These are phyloP conservation scores for Ceyx melanurus DNA, from an alignment of 2,113 vertebrate genomes.

Conservation along the genomic window DNA sequence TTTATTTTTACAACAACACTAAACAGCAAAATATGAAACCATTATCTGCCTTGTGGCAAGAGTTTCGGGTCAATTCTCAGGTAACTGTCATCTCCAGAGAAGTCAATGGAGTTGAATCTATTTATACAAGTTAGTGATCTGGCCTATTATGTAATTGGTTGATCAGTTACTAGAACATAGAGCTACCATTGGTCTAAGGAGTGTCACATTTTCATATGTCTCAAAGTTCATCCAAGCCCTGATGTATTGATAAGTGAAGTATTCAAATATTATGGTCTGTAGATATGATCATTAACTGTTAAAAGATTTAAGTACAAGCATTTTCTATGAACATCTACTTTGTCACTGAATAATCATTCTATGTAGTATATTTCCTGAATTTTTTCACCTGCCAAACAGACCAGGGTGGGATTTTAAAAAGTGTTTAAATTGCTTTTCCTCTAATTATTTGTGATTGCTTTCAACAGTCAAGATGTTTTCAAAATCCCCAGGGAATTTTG, in stretches of 20 bases:
- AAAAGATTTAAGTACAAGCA: not conserved
- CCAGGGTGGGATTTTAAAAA: not conserved
- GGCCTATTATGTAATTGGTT: constrained; percentile 39
- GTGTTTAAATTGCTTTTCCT: not conserved
- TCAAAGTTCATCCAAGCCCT: constrained; percentile 69
- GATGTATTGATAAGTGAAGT: constrained; percentile 64
- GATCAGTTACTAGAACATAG: constrained; percentile 50
- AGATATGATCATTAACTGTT: constrained; percentile 52
- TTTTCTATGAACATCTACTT: not conserved
- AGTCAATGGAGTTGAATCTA: not conserved
- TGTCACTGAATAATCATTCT: not conserved
- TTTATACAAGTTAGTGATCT: not conserved
- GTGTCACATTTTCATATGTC: constrained; percentile 35
- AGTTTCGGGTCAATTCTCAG: constrained; percentile 30
- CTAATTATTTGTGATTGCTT: not conserved
- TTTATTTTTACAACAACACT: constrained; percentile 54
- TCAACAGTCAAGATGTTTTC: not conserved
- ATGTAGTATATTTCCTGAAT: not conserved
- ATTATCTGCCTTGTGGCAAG: not conserved
- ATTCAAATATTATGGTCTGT: constrained; percentile 33
- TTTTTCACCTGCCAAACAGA: constrained; percentile 12
- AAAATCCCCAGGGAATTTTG: not conserved
- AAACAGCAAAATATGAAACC: constrained; percentile 9
- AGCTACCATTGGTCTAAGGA: constrained; percentile 37
- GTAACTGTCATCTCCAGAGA: not conserved